Evolutionary conservation across 1,140 invertebrate species (phyloP).

Genomic region (Nautilus pompilius): DNA sequence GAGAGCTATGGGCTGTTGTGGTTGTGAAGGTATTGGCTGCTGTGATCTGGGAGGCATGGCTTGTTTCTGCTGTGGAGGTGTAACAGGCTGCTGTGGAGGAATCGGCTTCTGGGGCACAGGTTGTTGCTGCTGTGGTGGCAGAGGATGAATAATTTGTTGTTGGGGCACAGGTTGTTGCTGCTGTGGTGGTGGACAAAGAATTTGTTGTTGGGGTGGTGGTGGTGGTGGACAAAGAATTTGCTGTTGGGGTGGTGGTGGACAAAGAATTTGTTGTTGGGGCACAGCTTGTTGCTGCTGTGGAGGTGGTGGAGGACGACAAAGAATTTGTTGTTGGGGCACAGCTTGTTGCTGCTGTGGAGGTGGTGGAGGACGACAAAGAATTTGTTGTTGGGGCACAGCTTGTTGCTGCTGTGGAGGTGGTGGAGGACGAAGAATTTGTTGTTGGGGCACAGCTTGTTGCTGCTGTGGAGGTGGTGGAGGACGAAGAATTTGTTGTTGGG

Average conservation of each 20-base stretch:
- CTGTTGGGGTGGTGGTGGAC: constrained; percentile 4
- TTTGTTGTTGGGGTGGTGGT: background rate
- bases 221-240: background rate
- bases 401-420: constrained; percentile 14
- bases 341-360: background rate
- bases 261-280: background rate
- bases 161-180: background rate
- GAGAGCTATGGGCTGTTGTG: background rate
- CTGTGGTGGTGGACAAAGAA: background rate
- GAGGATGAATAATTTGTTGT: constrained; percentile 13
- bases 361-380: background rate
- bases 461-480: background rate
- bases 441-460: too few species aligned
- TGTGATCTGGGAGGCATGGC: background rate
- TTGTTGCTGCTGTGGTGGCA: constrained; percentile 7
- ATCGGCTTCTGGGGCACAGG: background rate
- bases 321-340: constrained; percentile 4
- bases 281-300: background rate
- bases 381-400: background rate
- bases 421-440: constrained; percentile 8
- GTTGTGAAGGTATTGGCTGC: constrained; percentile 7
- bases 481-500: background rate
- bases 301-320: background rate
- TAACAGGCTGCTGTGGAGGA: constrained; percentile 3
- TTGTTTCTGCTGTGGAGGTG: background rate